Percentiles rank a stretch among this genome's conserved stretches.
Evolutionary conservation across 1,140 invertebrate species (phyloP).

Genomic region (Brachionus sp.): DNA sequence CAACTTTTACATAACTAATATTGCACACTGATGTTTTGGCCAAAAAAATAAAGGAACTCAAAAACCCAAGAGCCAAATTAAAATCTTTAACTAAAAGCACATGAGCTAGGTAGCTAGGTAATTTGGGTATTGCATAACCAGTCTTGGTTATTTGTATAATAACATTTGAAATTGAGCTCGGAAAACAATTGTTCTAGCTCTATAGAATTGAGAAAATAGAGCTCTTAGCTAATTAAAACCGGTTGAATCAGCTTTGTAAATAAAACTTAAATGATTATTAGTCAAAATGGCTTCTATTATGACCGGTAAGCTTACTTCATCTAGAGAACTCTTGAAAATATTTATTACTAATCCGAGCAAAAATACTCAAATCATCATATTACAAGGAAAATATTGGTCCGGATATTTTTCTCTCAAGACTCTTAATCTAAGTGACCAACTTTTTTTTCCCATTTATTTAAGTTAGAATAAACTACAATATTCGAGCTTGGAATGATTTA

Average conservation of each 20-base stretch:
- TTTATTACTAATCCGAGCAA: constrained; percentile 4
- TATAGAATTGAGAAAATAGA: background rate
- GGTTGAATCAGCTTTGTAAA: constrained; percentile 25
- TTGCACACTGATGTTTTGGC: background rate
- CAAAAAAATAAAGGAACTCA: too few relatives aligned
- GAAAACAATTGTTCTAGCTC: background rate
- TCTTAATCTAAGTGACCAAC: background rate
- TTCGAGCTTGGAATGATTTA: background rate
- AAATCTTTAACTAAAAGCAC: background rate
- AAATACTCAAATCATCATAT: constrained; percentile 15
- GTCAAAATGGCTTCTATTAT: constrained; percentile 16
- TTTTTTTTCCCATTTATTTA: background rate
- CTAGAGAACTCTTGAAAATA: background rate
- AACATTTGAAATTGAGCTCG: background rate
- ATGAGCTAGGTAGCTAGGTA: background rate
- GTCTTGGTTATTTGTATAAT: background rate
- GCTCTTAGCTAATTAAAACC: constrained; percentile 13
- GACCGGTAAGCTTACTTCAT: constrained; percentile 10
- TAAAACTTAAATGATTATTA: constrained; percentile 1
- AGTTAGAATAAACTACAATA: background rate
- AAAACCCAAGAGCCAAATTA: too few relatives aligned
- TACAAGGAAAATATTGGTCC: constrained; percentile 4
- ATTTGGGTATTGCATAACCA: background rate
- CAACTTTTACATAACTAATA: background rate
- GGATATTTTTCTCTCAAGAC: background rate